Base-by-base conservation (phyloP, 2,888 invertebrate species). In the Hermodice carunculata region DNA sequence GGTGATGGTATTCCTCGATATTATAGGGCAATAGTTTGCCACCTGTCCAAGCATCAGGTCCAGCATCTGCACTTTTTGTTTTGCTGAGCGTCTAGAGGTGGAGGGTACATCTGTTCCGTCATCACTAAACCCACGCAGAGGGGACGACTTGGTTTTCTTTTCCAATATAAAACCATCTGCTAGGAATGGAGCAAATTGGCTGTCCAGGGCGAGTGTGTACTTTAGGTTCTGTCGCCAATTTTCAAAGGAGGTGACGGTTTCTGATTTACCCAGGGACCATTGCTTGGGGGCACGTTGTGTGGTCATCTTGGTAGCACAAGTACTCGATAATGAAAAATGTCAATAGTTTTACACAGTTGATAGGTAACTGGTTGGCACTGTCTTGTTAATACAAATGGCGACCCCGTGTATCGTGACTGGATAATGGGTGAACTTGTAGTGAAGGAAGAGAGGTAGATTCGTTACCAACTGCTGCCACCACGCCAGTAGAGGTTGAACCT, bases 161-260 rank as follows among this genome's bases (percentile, higher is more conserved):
- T 17, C n/a, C 66, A 57, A 64, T n/a, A 8, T 43, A 17, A 51
- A 46, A 26, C 65, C 58, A 22, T 40, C 24, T 1, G 34, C 66
- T 19, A 49, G 24, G 49, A 62, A 67, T n/a, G 44, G 51, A 19
- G 62, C 54, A 34, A 67, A 68, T 14, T 56, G 34, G 14, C n/a
- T 26, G 34, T 68, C 68, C 11, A 67, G 52, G 17, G 61, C 61
- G 1, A 66, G 43, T 4, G 53, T 57, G 42, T 67, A 68, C 44
- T 31, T 1, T n/a, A 66, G 22, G 42, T 66, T 67, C 48, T 66
- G 37, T 17, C 34, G 24, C 65, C 67, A 67, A 19, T 32, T 61
- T 34, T 66, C 67, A 61, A 67, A 67, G 17, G 59, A 60, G 29
- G 19, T 67, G 1, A 67, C 43, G 24, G 61, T 61, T 32, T 67